Conservation (phyloP, 2,888 invertebrate genomes). For the Pogonocherus hispidulus region DNA sequence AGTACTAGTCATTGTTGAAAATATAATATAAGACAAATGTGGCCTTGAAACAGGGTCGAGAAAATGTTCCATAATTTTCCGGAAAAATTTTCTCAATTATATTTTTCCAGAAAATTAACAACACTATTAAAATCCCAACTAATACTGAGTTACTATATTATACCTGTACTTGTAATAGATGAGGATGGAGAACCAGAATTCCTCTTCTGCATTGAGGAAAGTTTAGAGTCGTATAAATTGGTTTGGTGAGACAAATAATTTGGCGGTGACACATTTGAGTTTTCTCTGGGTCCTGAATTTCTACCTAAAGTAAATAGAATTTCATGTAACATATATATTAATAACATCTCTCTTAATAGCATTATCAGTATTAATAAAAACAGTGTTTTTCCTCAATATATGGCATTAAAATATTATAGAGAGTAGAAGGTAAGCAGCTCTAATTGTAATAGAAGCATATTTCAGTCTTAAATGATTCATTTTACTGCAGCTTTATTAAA, state of each 20-base stretch:
- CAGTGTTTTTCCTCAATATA: not conserved
- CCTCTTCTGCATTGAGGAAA: constrained; percentile 62
- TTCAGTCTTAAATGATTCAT: not conserved
- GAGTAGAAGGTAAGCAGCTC: not conserved
- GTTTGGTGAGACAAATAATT: constrained; percentile 60
- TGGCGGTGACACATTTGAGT: constrained; percentile 58
- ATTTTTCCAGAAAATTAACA: no score
- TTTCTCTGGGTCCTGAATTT: constrained; percentile 65
- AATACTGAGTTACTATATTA: constrained; percentile 7
- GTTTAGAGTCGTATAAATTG: constrained; percentile 61
- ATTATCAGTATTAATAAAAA: no score
- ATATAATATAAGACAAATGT: no score
- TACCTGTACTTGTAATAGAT: constrained; percentile 59
- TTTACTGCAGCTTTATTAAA: not conserved
- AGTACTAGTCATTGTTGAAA: no score
- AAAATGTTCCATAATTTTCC: no score
- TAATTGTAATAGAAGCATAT: not conserved
- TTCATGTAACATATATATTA: not conserved
- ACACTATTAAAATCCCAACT: constrained; percentile 13
- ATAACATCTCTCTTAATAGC: not conserved
- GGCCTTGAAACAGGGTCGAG: no score
- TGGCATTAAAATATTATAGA: not conserved
- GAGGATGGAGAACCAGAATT: constrained; percentile 64
- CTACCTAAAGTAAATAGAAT: constrained; percentile 60
- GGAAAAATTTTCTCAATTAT: no score